These are phyloP conservation scores for Pseudanteris insignis DNA, from an alignment of 2,888 invertebrate species.

Conservation along the genomic window DNA sequence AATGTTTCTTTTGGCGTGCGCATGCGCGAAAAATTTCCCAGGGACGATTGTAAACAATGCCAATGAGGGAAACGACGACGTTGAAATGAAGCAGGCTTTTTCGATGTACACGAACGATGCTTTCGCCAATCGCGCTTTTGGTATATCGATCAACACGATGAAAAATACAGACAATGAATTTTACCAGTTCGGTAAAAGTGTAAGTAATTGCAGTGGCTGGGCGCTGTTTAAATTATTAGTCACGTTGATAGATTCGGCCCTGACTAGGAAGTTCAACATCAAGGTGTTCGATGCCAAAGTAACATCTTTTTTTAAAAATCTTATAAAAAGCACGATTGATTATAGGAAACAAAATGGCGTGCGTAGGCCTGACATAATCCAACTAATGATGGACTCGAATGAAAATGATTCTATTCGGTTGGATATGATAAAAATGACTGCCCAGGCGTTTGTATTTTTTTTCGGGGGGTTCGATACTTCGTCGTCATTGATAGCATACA, in stretches of 20 bases:
- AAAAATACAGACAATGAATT: background rate
- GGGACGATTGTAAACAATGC: background rate
- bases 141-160: background rate
- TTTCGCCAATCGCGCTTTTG: background rate
- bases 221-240: background rate
- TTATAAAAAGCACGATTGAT: background rate
- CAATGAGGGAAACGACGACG: background rate
- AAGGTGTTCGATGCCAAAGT: background rate
- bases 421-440: background rate
- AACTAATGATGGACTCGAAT: background rate
- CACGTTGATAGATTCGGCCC: background rate
- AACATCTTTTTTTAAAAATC: background rate
- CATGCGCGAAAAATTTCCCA: background rate
- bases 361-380: background rate
- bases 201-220: background rate
- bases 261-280: background rate
- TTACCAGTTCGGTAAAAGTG: background rate
- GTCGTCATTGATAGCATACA: background rate
- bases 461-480: background rate
- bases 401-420: background rate
- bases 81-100: background rate
- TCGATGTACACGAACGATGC: background rate
- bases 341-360: background rate
- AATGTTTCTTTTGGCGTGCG: background rate
- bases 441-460: background rate